These are phyloP conservation scores for Eleginops maclovinus DNA, from an alignment of 2,113 vertebrate species.

Conservation along the genomic window DNA sequence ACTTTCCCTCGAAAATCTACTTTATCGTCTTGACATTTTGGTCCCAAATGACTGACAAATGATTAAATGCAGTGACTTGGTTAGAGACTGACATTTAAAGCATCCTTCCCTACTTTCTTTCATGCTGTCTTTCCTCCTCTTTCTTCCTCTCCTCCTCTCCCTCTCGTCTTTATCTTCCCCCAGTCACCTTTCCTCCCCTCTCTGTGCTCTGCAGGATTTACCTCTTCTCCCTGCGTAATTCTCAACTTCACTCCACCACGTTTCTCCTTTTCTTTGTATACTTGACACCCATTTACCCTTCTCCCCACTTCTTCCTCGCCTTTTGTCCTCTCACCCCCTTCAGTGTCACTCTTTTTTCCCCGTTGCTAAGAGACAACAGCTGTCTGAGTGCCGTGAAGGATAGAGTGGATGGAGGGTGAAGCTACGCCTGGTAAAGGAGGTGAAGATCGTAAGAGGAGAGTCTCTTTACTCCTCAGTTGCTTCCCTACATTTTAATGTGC, in stretches of 20 bases:
- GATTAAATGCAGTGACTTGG: constrained; percentile 25
- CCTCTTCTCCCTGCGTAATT: neutral
- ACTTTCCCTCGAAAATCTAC: neutral
- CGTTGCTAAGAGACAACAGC: constrained; percentile 75
- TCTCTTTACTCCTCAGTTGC: neutral
- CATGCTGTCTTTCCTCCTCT: neutral
- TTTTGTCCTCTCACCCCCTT: constrained; percentile 35
- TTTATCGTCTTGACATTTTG: constrained; percentile 28
- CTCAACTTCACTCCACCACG: neutral
- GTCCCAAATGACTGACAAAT: constrained; percentile 32
- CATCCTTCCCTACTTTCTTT: neutral
- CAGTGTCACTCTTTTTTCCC: constrained; percentile 46
- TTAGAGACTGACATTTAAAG: constrained; percentile 47
- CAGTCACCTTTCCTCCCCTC: neutral
- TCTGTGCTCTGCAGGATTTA: neutral
- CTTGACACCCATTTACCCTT: constrained; percentile 49
- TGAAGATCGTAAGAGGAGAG: constrained; percentile 18
- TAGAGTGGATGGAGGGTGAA: constrained; percentile 33
- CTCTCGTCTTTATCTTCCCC: neutral
- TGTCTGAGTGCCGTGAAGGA: constrained; percentile 33
- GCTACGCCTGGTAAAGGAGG: constrained; percentile 29
- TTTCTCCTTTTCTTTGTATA: constrained; percentile 4
- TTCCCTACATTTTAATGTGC: neutral
- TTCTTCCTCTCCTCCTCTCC: neutral
- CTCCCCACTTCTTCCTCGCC: constrained; percentile 18